phyloP scores from a whole-genome alignment of 2,113 vertebrate genomes.

The Falco punctatus region DNA sequence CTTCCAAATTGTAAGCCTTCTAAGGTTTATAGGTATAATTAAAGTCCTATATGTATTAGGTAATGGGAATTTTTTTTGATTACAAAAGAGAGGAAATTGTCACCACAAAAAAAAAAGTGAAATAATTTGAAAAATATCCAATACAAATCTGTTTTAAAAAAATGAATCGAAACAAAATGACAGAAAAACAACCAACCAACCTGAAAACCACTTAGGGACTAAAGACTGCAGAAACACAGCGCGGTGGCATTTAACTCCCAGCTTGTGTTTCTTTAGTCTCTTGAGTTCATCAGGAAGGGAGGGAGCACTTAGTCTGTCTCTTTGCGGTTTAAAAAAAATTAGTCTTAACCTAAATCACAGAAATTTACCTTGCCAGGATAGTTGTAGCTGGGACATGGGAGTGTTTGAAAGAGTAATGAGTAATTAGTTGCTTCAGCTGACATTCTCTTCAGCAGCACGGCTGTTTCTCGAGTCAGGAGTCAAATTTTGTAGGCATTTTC shows the following conservation, averaged over 20 bases:
- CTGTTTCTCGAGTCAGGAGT: neutral
- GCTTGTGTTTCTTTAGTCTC: neutral
- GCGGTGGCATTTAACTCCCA: neutral
- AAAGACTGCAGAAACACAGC: neutral
- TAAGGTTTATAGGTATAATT: neutral
- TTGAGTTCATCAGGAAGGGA: neutral
- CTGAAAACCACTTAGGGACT: too few relatives aligned
- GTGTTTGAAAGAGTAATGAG: neutral
- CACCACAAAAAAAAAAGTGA: neutral
- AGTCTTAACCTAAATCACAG: neutral
- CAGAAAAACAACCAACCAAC: neutral
- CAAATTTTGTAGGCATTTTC: conserved; percentile 11
- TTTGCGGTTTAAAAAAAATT: neutral
- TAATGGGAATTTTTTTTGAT: conserved; percentile 13
- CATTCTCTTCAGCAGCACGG: neutral
- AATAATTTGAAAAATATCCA: neutral
- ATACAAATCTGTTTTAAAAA: neutral
- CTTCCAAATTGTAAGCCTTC: conserved; percentile 32
- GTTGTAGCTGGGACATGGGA: neutral
- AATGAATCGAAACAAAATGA: neutral
- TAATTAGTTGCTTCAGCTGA: neutral
- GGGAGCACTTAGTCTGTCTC: neutral
- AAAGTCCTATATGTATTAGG: neutral
- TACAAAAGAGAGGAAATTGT: neutral
- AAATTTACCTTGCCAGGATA: neutral